Base-by-base conservation (phyloP, 2,888 invertebrate genomes). In the Andrena trimmerana region DNA sequence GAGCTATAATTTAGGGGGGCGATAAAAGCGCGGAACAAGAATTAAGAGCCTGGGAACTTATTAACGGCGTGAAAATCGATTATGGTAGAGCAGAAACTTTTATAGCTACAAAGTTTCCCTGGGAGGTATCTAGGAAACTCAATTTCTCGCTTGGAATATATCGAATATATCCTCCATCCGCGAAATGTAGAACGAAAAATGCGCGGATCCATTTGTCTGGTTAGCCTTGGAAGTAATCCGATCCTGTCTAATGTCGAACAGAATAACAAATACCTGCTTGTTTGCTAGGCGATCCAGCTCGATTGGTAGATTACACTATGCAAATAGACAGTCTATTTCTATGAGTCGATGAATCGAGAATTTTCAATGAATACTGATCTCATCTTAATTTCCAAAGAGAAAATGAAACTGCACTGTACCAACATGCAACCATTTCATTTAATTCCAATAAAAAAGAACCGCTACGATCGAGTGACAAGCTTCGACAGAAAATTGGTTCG, bases 201-300 rank as follows among this genome's bases (percentile, higher is more conserved):
- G 36, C 67, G 42, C 69, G 52, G 59, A 68, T 54, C 83, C 70
- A 81, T 81, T 82, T 86, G 62, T 75, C 74, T 10, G 54, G 77
- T 86, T 84, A 74, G 70, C 80, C 85, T 80, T 77, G 78, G 65
- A 62, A 62, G 85, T 85, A 81, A 87, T 86, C 75, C 70, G 69
- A 87, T 65, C 70, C 48, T 67, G 67, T 83, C 70, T 67, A 81
- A 71, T 60, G 50, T 84, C 70, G 50, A 20, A 36, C 31, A 69
- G 66, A 75, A 71, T 78, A 79, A 78, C 70, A 81, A 83, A 85
- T 81, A 65, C 70, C 62, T 62, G 69, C 27, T 76, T 73, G 62
- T 60, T 57, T 62, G 36, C 70, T 29, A 63, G 59, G 48, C 60
- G 52, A 80, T 80, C 70, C 24, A 29, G 71, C 54, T 54, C n/a